These are phyloP conservation scores for Diarsia brunnea DNA, from an alignment of 2,888 invertebrate genomes.

Conservation along the genomic window DNA sequence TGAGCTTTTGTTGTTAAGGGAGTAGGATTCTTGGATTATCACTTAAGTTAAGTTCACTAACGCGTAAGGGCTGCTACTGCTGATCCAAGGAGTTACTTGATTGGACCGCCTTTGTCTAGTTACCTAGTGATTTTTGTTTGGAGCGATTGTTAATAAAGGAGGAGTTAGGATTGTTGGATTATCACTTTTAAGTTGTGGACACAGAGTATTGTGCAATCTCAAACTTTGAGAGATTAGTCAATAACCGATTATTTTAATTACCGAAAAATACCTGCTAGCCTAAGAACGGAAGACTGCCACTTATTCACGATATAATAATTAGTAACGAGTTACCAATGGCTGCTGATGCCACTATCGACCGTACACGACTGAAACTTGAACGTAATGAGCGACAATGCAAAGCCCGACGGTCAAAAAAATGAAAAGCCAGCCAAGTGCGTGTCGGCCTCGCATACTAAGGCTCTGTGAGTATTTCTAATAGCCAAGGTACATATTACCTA, in stretches of 20 bases:
- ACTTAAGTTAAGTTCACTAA: conserved; percentile 93
- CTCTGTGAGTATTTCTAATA: conserved; percentile 4
- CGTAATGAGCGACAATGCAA: conserved; percentile 32
- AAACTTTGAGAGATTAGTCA: background rate
- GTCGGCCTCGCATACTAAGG: conserved; percentile 13
- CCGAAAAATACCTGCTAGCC: background rate
- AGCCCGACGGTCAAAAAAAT: conserved; percentile 21
- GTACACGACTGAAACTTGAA: conserved; percentile 21
- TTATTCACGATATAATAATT: background rate
- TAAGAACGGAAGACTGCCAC: background rate
- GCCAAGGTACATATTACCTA: background rate
- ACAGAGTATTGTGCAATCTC: background rate
- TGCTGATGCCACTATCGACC: conserved; percentile 17
- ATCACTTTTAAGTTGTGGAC: background rate
- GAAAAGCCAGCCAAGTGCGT: conserved; percentile 22
- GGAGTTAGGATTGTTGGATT: background rate
- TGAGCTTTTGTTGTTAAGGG: background rate
- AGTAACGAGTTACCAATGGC: background rate
- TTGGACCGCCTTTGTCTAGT: conserved; percentile 98
- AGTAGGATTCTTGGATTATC: background rate
- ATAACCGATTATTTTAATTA: background rate
- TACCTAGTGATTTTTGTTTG: conserved; percentile 67
- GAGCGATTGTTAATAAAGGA: background rate
- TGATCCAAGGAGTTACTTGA: conserved; percentile 96
- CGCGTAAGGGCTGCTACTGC: conserved; percentile 96